Conservation (phyloP, 2,888 invertebrate species). For the Drosophila recens region DNA sequence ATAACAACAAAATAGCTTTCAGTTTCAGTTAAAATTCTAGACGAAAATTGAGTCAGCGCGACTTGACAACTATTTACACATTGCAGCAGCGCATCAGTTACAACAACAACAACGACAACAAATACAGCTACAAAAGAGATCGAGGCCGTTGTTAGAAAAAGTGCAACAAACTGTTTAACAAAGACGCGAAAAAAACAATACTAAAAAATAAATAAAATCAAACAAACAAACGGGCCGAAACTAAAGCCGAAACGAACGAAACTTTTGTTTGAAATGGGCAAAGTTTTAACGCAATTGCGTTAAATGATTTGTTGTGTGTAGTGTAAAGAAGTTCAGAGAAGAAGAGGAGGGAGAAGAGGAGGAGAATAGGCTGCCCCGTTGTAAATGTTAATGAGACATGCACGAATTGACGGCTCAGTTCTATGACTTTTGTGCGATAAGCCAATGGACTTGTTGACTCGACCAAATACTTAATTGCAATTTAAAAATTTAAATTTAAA, state of each 20-base stretch:
- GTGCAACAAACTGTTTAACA: slow-evolving; percentile 60
- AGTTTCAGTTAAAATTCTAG: slow-evolving; percentile 50
- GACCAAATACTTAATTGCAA: slow-evolving; percentile 28
- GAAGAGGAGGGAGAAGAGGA: not conserved
- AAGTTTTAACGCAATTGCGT: slow-evolving; percentile 80
- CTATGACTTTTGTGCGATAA: slow-evolving; percentile 44
- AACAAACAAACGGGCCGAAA: slow-evolving; percentile 27
- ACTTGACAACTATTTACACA: slow-evolving; percentile 48
- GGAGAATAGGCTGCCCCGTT: slow-evolving; percentile 30
- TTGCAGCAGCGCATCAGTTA: slow-evolving; percentile 39
- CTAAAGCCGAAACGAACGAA: slow-evolving; percentile 37
- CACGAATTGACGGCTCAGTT: slow-evolving; percentile 61
- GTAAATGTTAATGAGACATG: slow-evolving; percentile 76
- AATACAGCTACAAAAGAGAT: slow-evolving; percentile 41
- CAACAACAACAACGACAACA: slow-evolving; percentile 9
- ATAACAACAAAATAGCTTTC: slow-evolving; percentile 39
- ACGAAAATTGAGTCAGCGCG: slow-evolving; percentile 53
- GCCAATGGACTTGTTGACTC: slow-evolving; percentile 39
- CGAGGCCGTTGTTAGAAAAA: slow-evolving; percentile 55
- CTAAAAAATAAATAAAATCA: slow-evolving; percentile 6
- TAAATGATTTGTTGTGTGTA: slow-evolving; percentile 65
- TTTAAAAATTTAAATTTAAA: not conserved
- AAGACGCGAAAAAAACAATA: slow-evolving; percentile 39
- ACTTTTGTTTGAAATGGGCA: slow-evolving; percentile 59
- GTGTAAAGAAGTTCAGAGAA: not conserved